Percentiles rank a stretch among this genome's conserved stretches.
Evolutionary conservation across 1,140 invertebrate genomes (phyloP).

Genomic region (Tetraneura akinire): DNA sequence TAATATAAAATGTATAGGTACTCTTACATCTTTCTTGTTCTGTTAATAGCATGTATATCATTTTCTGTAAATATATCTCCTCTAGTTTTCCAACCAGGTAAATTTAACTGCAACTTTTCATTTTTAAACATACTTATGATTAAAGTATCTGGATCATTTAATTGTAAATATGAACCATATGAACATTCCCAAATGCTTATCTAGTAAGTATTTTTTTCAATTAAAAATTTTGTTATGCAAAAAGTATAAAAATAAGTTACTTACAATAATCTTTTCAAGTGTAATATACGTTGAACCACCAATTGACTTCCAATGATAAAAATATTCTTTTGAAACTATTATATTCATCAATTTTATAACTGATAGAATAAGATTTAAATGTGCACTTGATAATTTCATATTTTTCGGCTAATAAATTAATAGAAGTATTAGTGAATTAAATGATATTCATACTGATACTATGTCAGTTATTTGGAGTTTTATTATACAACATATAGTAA

Average conservation of each 20-base stretch:
- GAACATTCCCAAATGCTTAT: slow-evolving; percentile 48
- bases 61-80: slow-evolving; percentile 38
- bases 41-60: slow-evolving; percentile 6
- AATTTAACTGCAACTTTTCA: slow-evolving; percentile 47
- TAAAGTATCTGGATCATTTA: slow-evolving; percentile 38
- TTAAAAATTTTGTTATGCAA: background rate
- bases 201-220: background rate
- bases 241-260: slow-evolving; percentile 1
- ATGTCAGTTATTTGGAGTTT: no score
- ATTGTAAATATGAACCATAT: slow-evolving; percentile 43
- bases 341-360: slow-evolving; percentile 39
- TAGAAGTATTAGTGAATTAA: background rate
- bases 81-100: slow-evolving; percentile 47
- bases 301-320: slow-evolving; percentile 35
- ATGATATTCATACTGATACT: no score
- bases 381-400: slow-evolving; percentile 28
- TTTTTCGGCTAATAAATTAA: slow-evolving; percentile 25
- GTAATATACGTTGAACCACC: slow-evolving; percentile 19
- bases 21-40: slow-evolving; percentile 43
- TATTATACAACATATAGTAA: no score
- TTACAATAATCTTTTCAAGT: slow-evolving; percentile 44
- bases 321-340: slow-evolving; percentile 44
- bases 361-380: slow-evolving; percentile 33
- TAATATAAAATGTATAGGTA: background rate
- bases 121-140: slow-evolving; percentile 42